Evolutionary conservation across 2,888 invertebrate genomes (phyloP), one percentile per base, ranked within the genome.

Genomic region (Xanthostigma xanthostigma): DNA sequence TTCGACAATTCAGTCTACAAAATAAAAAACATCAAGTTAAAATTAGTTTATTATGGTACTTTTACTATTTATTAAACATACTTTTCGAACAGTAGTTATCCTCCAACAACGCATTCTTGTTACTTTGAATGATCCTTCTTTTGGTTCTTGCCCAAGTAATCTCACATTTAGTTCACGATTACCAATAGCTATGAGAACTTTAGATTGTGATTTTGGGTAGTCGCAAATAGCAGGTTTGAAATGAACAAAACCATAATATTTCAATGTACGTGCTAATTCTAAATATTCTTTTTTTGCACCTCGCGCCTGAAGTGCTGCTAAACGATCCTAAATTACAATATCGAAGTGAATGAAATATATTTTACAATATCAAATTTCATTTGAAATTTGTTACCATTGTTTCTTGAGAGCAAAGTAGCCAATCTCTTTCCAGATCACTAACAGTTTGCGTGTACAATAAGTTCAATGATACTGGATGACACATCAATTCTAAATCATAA

Each of bases 81-180:
- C 84, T 57, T 71, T 70, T 63, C 86, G 84, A 57, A 84, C 72
- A 2, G 91, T 88, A 14, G 92, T 93, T 44, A 97, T 92, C 57
- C 96, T 77, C 97, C 97, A 98, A 60, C 95, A 95, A 50, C 92
- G 78, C 86, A 97, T 96, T 57, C 96, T 74, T 1, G 95, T 96
- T 38, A 96, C 92, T 66, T 91, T 89, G 66, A 93, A 96, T 59
- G 79, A 76, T 44, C 86, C 84, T 65, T 95, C 95, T 55, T 79
- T 78, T 37, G 68, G 64, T 9, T 70, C 64, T 17, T 78, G 76
- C 34, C 59, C 55, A 36, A 55, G 44, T 48, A 74, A 64, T 51
- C 81, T 74, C 58, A 95, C 75, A 57, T 82, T 84, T 35, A 95
- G 71, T 66, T 94, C 94, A 61, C 84, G 82, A 61, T 84, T 84